Evolutionary conservation across 2,888 invertebrate genomes (phyloP).

Genomic region (Drosophila trichaetosa): DNA sequence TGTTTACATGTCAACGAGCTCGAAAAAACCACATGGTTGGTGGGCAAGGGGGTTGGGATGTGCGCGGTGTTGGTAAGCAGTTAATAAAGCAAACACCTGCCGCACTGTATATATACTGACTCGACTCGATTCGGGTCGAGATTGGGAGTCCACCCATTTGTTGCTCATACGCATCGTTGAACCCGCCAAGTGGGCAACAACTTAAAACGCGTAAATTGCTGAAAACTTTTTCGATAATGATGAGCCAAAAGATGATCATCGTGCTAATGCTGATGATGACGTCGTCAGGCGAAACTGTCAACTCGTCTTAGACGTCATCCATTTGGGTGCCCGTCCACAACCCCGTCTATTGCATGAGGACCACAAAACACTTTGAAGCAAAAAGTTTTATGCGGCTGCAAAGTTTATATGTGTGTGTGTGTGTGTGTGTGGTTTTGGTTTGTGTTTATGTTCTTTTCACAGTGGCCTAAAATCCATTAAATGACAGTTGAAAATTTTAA

Average conservation of each 20-base stretch:
- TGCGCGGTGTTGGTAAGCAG: constrained; percentile 22
- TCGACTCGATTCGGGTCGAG: not conserved
- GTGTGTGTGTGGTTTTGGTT: not conserved
- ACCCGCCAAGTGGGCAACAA: constrained; percentile 37
- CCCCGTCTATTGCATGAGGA: constrained; percentile 19
- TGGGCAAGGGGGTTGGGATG: too few species aligned
- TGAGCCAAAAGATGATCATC: constrained; percentile 1
- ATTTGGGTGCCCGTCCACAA: constrained; percentile 35
- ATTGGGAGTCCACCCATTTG: constrained; percentile 31
- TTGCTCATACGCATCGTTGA: constrained; percentile 62
- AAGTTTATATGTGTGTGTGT: not conserved
- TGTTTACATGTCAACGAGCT: constrained; percentile 73
- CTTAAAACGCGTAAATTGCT: constrained; percentile 51
- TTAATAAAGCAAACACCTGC: constrained; percentile 76
- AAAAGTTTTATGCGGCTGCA: constrained; percentile 60
- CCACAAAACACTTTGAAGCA: constrained; percentile 72
- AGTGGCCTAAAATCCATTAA: constrained; percentile 21
- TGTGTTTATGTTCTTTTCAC: constrained; percentile 18
- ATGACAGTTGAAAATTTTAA: not conserved
- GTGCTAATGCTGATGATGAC: constrained; percentile 13
- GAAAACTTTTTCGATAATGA: constrained; percentile 46
- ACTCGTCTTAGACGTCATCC: constrained; percentile 64
- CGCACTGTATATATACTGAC: constrained; percentile 33
- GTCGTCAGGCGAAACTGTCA: constrained; percentile 31
- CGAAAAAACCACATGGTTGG: constrained; percentile 21